These are phyloP conservation scores for Hapalemur alaotrensis DNA, from an alignment of 2,797 vertebrate species.

Conservation along the genomic window DNA sequence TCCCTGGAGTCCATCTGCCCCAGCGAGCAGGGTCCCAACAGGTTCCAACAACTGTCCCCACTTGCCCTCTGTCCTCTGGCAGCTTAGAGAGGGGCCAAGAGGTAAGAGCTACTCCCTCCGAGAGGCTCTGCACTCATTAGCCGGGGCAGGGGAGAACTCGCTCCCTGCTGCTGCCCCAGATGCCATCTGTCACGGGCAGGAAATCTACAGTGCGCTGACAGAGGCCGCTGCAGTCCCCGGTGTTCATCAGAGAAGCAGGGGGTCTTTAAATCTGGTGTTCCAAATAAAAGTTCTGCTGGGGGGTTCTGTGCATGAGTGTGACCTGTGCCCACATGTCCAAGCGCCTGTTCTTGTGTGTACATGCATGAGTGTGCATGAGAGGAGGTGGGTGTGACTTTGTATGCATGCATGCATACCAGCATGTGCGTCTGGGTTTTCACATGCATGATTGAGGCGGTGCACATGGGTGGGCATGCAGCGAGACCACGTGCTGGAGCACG, in stretches of 20 bases:
- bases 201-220: conserved; percentile 51
- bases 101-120: neutral
- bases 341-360: neutral
- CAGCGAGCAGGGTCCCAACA: neutral
- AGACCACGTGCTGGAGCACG: accelerated
- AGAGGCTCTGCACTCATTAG: neutral
- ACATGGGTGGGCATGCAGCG: accelerated
- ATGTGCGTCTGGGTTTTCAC: neutral
- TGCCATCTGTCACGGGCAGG: neutral
- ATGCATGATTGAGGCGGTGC: neutral
- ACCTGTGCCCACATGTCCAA: neutral
- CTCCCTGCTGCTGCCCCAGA: conserved; percentile 30
- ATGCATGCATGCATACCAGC: neutral
- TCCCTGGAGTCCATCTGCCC: neutral
- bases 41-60: neutral
- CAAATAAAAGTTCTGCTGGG: conserved; percentile 54
- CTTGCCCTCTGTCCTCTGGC: neutral
- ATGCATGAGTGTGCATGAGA: neutral
- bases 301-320: neutral
- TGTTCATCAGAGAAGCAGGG: conserved; percentile 34
- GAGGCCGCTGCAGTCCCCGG: neutral
- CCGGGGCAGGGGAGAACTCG: neutral
- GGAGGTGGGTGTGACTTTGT: neutral
- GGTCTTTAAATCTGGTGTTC: conserved; percentile 62
- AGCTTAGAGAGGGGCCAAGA: conserved; percentile 5